Base-by-base conservation (phyloP, 2,113 vertebrate species). In the Ciconia stormi region DNA sequence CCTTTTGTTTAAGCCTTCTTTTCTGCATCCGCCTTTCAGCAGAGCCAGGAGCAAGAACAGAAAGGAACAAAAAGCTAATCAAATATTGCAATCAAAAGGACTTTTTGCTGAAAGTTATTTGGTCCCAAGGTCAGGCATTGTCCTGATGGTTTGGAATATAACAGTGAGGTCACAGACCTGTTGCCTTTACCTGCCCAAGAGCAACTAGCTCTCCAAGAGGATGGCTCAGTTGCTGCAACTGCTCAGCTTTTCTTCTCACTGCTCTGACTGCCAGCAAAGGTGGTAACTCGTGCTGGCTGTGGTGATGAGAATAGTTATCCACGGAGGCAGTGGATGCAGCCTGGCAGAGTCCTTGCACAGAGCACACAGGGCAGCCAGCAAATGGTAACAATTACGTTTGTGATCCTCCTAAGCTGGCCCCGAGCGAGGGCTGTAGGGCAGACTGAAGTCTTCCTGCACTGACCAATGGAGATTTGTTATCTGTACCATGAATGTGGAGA, bases 1-100 rank as follows among this genome's bases (percentile, higher is more conserved):
- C 26, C n/a, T 93, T 91, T 66, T 84, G 20, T 73, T 93, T 86
- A 66, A 74, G 17, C 38, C 65, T 80, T 61, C 11, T 93, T 91
- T 94, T 70, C n/a, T 92, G 22, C 47, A 82, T 76, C 53, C 4
- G 16, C 32, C 52, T 88, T 74, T 83, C 50, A 86, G 67, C 67
- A 86, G 59, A 95, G 52, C 55, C 42, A 92, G 47, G 30, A 93
- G 38, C 22, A 95, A 63, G 65, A 92, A 78, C 77, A 18, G 47
- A 89, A 62, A 13, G 10, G 13, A 76, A 72, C 12, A 90, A 38
- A 83, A 86, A 89, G 10, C 34, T 74, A 52, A 84, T 79, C 26
- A 81, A 58, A 84, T 58, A 89, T 21, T 66, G 23, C 58, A 47
- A 10, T 74, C 42, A 27, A 49, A 90, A 76, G 52, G 26, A 8